Percentiles rank a stretch among this genome's conserved stretches.
Evolutionary conservation across 2,113 vertebrate genomes (phyloP).

Genomic region (Vireo altiloquus): DNA sequence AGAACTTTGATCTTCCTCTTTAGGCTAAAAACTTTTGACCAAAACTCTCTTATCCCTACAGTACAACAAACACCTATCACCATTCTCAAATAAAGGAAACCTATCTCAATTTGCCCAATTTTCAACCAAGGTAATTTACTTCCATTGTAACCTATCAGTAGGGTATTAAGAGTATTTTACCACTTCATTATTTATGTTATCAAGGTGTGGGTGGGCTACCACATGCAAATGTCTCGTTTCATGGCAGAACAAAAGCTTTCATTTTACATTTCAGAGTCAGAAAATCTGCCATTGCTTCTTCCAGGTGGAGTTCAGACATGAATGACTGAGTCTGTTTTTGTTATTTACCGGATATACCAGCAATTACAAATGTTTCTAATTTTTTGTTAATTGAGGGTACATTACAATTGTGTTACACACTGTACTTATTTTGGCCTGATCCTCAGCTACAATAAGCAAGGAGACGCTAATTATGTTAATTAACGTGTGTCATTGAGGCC

Average conservation of each 20-base stretch:
- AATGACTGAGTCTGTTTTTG: neutral
- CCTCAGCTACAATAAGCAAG: neutral
- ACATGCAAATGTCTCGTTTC: neutral
- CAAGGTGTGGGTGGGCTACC: slow-evolving; percentile 17
- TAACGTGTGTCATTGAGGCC: neutral
- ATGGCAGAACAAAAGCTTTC: neutral
- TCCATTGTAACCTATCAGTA: neutral
- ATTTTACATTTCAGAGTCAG: neutral
- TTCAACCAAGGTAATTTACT: neutral
- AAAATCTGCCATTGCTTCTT: neutral
- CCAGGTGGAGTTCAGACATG: neutral
- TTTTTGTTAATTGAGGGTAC: neutral
- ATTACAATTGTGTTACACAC: neutral
- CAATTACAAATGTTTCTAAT: neutral
- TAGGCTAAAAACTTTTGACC: neutral
- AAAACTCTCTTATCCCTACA: neutral
- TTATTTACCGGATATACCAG: neutral
- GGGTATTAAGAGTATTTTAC: neutral
- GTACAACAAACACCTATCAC: neutral
- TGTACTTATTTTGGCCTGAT: neutral
- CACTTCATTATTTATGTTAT: neutral
- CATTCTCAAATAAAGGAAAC: neutral
- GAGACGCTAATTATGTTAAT: neutral
- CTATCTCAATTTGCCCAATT: neutral
- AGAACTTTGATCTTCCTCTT: neutral